Evolutionary conservation across 2,113 vertebrate genomes (phyloP).

Genomic region (Hemicordylus capensis): DNA sequence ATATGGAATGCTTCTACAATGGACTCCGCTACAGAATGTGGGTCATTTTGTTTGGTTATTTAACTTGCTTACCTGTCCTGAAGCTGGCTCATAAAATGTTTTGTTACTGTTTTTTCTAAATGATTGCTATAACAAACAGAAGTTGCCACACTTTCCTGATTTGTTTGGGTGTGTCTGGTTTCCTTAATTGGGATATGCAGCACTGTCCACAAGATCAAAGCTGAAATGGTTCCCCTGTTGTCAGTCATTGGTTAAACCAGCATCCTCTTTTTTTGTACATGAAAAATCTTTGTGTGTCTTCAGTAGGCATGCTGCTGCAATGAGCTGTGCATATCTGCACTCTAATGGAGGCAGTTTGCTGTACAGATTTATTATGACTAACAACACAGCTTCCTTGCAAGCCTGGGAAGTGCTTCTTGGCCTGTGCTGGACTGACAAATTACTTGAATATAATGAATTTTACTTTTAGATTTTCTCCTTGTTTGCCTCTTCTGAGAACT

Average conservation of each 20-base stretch:
- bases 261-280: not conserved
- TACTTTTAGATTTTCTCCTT: not conserved
- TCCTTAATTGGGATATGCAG: not conserved
- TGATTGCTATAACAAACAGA: not conserved
- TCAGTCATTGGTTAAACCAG: not conserved
- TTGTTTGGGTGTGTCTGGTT: not conserved
- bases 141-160: not conserved
- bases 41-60: not conserved
- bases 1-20: not conserved
- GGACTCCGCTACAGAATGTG: not conserved
- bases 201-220: not conserved
- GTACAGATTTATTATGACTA: not conserved
- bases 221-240: not conserved
- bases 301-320: not conserved
- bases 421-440: not conserved
- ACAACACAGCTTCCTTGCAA: not conserved
- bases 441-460: not conserved
- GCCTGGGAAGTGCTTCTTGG: not conserved
- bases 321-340: not conserved
- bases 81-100: not conserved
- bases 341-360: not conserved
- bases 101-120: not conserved
- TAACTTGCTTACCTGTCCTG: constrained; percentile 1
- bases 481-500: not conserved
- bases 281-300: not conserved